Conservation (phyloP, 2,797 vertebrate genomes). For the Kryptolebias ocellatus region DNA sequence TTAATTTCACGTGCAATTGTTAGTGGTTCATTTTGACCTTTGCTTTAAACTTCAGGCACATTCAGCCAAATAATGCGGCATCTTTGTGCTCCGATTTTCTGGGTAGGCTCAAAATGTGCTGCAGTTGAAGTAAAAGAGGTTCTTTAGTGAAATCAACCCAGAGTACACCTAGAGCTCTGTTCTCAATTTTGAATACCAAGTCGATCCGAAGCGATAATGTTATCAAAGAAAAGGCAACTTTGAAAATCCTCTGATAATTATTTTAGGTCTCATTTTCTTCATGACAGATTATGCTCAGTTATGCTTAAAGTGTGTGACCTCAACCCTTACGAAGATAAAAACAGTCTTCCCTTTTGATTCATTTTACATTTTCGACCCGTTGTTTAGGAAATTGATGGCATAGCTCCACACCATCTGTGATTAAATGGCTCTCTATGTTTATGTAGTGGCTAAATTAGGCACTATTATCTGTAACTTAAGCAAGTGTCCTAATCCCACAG, state of each 20-base stretch:
- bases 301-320: background rate
- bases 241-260: background rate
- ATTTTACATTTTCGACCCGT: slow-evolving; percentile 16
- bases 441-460: slow-evolving; percentile 67
- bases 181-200: slow-evolving; percentile 24
- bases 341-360: slow-evolving; percentile 6
- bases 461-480: slow-evolving; percentile 68
- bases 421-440: slow-evolving; percentile 38
- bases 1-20: slow-evolving; percentile 71
- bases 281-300: background rate
- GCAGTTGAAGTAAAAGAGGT: slow-evolving; percentile 59
- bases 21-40: slow-evolving; percentile 79
- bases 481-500: slow-evolving; percentile 70
- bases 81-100: slow-evolving; percentile 75
- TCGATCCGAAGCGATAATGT: slow-evolving; percentile 36
- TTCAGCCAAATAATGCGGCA: slow-evolving; percentile 68
- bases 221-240: slow-evolving; percentile 26
- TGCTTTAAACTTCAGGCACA: slow-evolving; percentile 74
- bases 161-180: slow-evolving; percentile 54
- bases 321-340: background rate
- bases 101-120: slow-evolving; percentile 55
- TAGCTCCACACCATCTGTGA: slow-evolving; percentile 33
- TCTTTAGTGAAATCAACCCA: slow-evolving; percentile 69
- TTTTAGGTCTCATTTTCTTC: background rate
- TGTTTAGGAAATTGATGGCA: slow-evolving; percentile 7